phyloP scores from a whole-genome alignment of 2,113 vertebrate species.

The Lichenostomus cassidix region DNA sequence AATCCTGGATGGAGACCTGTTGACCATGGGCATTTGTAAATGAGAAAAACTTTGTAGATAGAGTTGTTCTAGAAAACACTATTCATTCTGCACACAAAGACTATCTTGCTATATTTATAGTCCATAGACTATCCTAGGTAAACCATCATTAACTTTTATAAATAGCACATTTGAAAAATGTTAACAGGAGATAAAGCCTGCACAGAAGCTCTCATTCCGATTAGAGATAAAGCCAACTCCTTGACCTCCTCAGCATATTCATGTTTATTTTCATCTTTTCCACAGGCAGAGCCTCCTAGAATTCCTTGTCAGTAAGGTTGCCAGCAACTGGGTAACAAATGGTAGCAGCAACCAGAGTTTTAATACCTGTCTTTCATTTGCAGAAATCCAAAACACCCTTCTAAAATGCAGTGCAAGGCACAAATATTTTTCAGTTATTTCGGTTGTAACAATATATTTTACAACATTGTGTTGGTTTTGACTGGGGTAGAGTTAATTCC shows the following conservation, averaged over 20 bases:
- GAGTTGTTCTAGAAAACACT: neutral
- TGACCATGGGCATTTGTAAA: neutral
- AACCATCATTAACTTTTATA: neutral
- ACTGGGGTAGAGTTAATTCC: neutral
- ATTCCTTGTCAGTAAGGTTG: neutral
- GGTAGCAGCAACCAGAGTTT: neutral
- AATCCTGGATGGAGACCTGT: neutral
- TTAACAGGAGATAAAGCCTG: neutral
- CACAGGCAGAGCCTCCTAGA: neutral
- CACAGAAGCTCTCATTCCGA: neutral
- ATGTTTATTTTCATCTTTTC: neutral
- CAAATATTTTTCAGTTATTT: neutral
- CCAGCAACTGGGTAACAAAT: neutral
- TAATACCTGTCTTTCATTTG: neutral
- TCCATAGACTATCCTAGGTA: neutral
- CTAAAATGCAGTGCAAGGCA: neutral
- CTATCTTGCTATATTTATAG: neutral
- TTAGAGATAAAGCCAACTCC: neutral
- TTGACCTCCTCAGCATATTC: neutral
- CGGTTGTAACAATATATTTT: neutral
- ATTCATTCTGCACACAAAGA: neutral
- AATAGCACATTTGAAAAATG: neutral
- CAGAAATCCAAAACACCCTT: neutral
- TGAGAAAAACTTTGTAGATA: neutral
- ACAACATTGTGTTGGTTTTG: neutral